Percentiles rank a stretch among this genome's conserved stretches.
Conservation (phyloP, 2,888 invertebrate species). For the Sarcophaga subvicina region DNA sequence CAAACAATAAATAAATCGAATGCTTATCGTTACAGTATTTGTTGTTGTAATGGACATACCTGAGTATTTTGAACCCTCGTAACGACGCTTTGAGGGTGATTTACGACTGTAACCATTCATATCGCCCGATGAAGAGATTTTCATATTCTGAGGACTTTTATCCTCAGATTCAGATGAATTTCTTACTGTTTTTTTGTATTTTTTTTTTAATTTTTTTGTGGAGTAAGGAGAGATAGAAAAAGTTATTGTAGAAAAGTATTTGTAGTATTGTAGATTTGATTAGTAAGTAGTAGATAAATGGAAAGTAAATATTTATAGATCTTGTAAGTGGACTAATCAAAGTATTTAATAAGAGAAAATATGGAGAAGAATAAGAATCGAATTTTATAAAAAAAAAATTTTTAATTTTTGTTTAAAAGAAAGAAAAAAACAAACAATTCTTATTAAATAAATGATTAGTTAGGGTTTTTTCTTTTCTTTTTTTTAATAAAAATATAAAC, state of each 20-base stretch:
- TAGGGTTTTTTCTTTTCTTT: neutral
- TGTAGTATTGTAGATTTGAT: no score
- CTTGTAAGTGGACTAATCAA: no score
- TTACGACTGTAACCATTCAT: slow-evolving; percentile 81
- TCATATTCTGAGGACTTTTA: slow-evolving; percentile 61
- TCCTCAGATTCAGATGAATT: slow-evolving; percentile 70
- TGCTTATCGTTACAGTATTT: neutral
- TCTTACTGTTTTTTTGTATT: slow-evolving; percentile 67
- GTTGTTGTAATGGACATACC: slow-evolving; percentile 72
- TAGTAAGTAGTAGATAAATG: no score
- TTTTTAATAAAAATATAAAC: slow-evolving; percentile 31
- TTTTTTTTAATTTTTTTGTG: neutral
- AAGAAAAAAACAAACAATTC: no score
- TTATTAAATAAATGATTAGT: neutral
- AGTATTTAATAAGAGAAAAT: neutral
- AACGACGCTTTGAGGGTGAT: slow-evolving; percentile 79
- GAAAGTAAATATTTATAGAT: no score
- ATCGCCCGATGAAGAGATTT: slow-evolving; percentile 73
- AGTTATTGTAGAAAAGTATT: neutral
- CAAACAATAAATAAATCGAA: neutral
- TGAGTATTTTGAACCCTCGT: slow-evolving; percentile 80
- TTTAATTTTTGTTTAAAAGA: no score
- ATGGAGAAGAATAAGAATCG: neutral
- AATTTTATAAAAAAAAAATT: no score
- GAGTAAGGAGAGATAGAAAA: neutral